Conservation (phyloP, 1,140 invertebrate genomes). For the Diachasma alloeum region DNA sequence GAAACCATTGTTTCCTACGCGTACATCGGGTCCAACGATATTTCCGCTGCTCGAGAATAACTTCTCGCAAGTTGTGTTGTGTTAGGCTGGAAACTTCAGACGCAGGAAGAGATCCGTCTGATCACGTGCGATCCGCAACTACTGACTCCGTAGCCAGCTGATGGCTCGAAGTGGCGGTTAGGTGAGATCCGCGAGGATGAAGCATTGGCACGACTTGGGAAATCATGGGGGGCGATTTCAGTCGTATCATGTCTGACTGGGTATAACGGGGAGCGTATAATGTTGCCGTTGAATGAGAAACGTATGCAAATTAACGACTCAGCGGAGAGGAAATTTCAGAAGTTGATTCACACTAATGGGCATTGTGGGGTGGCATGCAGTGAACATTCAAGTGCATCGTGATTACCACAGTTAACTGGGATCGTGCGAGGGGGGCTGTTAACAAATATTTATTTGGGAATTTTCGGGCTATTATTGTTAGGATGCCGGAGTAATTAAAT, state of each 20-base stretch:
- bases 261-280: not conserved
- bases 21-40: too few relatives aligned
- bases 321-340: not conserved
- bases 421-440: not conserved
- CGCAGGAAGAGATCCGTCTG: not conserved
- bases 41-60: not conserved
- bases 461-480: not conserved
- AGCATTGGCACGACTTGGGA: too few relatives aligned
- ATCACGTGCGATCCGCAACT: not conserved
- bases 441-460: not conserved
- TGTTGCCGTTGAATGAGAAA: conserved; percentile 10
- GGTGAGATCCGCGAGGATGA: too few relatives aligned
- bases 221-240: not conserved
- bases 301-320: conserved; percentile 31
- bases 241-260: not conserved
- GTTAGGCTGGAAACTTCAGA: not conserved
- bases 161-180: not conserved
- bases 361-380: not conserved
- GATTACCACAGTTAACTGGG: not conserved
- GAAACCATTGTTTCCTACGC: too few relatives aligned
- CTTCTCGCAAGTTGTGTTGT: not conserved
- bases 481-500: too few relatives aligned
- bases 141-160: not conserved
- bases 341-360: not conserved
- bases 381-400: not conserved